A percentile compares a stretch with the other conserved stretches of the same genome.
Evolutionary conservation across 2,113 vertebrate species (phyloP).

Genomic region (Hyla sarda): DNA sequence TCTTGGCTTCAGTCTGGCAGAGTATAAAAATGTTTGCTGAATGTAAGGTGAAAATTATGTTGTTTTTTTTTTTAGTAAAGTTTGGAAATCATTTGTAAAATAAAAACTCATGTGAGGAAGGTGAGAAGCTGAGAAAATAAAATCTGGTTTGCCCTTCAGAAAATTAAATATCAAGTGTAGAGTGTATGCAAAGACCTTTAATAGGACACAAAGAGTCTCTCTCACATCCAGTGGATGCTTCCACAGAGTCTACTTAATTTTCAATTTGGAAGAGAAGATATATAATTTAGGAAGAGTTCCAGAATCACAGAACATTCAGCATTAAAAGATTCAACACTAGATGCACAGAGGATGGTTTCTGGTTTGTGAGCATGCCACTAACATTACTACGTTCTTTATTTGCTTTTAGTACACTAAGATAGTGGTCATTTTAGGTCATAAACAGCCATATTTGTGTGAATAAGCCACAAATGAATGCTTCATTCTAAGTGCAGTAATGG

Average conservation of each 20-base stretch:
- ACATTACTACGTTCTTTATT: slow-evolving; percentile 53
- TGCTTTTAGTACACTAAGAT: slow-evolving; percentile 49
- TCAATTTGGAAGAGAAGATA: slow-evolving; percentile 56
- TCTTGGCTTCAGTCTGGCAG: neutral
- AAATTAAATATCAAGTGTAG: slow-evolving; percentile 23
- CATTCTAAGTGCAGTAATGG: slow-evolving; percentile 34
- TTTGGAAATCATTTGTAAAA: neutral
- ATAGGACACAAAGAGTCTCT: slow-evolving; percentile 35
- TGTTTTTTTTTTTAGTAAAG: neutral
- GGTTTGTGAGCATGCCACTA: slow-evolving; percentile 52
- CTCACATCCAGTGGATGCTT: slow-evolving; percentile 33
- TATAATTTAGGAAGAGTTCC: slow-evolving; percentile 55
- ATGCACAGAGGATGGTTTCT: slow-evolving; percentile 46
- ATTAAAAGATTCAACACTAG: slow-evolving; percentile 52
- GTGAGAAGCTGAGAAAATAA: slow-evolving; percentile 29
- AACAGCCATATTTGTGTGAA: slow-evolving; percentile 52
- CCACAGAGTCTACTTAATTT: slow-evolving; percentile 53
- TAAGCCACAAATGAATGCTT: slow-evolving; percentile 54
- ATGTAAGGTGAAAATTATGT: neutral
- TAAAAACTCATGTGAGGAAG: neutral
- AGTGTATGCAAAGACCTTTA: slow-evolving; percentile 32
- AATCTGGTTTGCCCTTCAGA: slow-evolving; percentile 36
- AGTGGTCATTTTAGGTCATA: slow-evolving; percentile 57
- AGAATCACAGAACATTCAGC: slow-evolving; percentile 53
- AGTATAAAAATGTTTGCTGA: neutral